Base-by-base conservation (phyloP, 2,113 vertebrate genomes). In the Opisthocomus hoazin region DNA sequence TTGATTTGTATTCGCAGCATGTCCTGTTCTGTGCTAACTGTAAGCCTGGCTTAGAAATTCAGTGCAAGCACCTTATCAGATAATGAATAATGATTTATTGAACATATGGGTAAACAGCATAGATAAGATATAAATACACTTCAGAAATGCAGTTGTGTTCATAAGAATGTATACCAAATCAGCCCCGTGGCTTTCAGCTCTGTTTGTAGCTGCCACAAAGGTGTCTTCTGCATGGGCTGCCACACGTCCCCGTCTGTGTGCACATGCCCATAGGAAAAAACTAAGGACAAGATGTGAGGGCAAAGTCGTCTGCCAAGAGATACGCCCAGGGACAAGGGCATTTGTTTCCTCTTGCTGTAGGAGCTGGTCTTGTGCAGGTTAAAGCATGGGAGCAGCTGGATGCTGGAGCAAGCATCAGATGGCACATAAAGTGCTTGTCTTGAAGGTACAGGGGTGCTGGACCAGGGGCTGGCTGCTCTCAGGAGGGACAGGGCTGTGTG, bases 31-130 rank as follows among this genome's bases (percentile, higher is more conserved):
- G 66, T 82, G 94, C 66, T 83, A 71, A 87, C 95, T 65, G 83
- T 95, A 94, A 96, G 89, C 82, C 73, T 66, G 87, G 76, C 89
- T 96, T 87, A 96, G 94, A 94, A 91, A 96, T 91, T 78, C 94
- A 41, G 86, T 64, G 84, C 78, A 37, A 92, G 89, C 89, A 92
- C 93, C 95, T 94, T 95, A 97, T 97, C 97, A 97, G 93, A 97
- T 97, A 97, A 97, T 97, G 96, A 97, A 95, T 97, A 96, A 96
- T 96, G 97, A 97, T 97, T 97, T 97, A 97, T 97, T 96, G 96
- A 97, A 96, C 95, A 94, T 95, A 95, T 71, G 95, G 95, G 95
- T 93, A 97, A 97, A 96, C 96, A 97, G 93, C 89, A 36, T 12
- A 97, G 97, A 97, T 97, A 97, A 97, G 92, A 74, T 84, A 96